These are phyloP conservation scores for Apodemus agrarius DNA, from an alignment of 2,797 vertebrate genomes.

Conservation along the genomic window DNA sequence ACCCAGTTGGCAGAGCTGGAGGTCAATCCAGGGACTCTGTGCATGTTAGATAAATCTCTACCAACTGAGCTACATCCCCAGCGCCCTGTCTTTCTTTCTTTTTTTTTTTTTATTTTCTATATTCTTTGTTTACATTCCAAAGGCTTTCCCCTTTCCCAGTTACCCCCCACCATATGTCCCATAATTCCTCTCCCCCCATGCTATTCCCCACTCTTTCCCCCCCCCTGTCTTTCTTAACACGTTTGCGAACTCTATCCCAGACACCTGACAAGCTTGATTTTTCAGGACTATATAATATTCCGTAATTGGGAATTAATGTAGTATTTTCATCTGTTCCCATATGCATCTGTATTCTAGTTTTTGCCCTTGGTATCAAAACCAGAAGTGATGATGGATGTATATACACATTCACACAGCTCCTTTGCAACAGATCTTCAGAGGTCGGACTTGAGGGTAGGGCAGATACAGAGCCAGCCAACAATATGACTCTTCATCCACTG, in stretches of 20 bases:
- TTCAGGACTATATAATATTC: background rate
- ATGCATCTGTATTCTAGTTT: background rate
- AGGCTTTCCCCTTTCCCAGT: too few relatives aligned
- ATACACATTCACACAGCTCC: background rate
- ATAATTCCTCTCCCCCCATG: too few relatives aligned
- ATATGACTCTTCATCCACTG: background rate
- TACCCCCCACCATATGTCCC: too few relatives aligned
- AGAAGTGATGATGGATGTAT: background rate
- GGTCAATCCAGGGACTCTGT: background rate
- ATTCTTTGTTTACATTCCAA: too few relatives aligned
- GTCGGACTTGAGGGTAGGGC: background rate
- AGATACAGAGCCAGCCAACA: background rate
- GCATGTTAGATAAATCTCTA: background rate
- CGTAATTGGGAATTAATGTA: background rate
- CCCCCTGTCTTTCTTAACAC: background rate
- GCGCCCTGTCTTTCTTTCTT: too few relatives aligned
- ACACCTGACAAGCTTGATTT: background rate
- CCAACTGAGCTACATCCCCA: background rate
- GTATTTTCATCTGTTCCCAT: background rate
- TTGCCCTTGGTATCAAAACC: background rate
- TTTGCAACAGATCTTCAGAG: background rate
- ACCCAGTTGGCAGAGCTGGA: background rate
- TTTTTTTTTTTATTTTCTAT: too few relatives aligned
- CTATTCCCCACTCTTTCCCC: too few relatives aligned
- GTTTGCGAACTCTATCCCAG: background rate